Evolutionary conservation across 2,797 vertebrate genomes (phyloP).

Genomic region (Hippoglossus hippoglossus): DNA sequence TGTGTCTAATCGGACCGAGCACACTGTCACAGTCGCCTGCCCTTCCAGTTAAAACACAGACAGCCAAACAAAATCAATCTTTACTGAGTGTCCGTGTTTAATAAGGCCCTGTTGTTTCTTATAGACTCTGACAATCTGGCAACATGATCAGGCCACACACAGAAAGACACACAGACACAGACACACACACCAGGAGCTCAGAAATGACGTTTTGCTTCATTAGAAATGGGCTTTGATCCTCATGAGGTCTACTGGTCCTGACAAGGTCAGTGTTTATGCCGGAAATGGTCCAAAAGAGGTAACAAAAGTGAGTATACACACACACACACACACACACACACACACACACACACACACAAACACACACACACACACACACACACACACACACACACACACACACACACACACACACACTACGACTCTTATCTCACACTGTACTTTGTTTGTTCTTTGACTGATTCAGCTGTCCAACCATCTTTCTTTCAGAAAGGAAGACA

Average conservation of each 20-base stretch:
- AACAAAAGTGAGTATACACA: background rate
- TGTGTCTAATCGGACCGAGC: conserved; percentile 64
- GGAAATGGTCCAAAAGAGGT: too few relatives aligned
- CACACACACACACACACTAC: background rate
- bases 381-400: background rate
- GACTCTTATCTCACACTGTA: background rate
- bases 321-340: conserved; percentile 2
- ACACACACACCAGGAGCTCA: conserved; percentile 6
- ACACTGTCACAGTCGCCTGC: conserved; percentile 58
- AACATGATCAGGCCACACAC: conserved; percentile 39
- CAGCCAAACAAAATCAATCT: conserved; percentile 73
- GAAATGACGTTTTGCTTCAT: too few relatives aligned
- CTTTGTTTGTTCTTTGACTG: conserved; percentile 13
- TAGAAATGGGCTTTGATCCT: too few relatives aligned
- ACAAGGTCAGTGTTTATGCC: too few relatives aligned
- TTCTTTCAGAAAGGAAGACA: background rate
- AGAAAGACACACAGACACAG: conserved; percentile 1
- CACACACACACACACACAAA: background rate
- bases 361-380: background rate
- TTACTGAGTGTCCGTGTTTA: conserved; percentile 67
- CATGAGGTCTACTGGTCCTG: too few relatives aligned
- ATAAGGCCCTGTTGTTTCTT: conserved; percentile 69
- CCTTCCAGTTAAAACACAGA: conserved; percentile 62
- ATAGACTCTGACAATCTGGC: conserved; percentile 68
- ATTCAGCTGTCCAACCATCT: background rate